Evolutionary conservation across 53 echinoderm and acorn worm species (phyloP), one percentile per base, ranked within the genome.

Genomic region (Henricia sp.): DNA sequence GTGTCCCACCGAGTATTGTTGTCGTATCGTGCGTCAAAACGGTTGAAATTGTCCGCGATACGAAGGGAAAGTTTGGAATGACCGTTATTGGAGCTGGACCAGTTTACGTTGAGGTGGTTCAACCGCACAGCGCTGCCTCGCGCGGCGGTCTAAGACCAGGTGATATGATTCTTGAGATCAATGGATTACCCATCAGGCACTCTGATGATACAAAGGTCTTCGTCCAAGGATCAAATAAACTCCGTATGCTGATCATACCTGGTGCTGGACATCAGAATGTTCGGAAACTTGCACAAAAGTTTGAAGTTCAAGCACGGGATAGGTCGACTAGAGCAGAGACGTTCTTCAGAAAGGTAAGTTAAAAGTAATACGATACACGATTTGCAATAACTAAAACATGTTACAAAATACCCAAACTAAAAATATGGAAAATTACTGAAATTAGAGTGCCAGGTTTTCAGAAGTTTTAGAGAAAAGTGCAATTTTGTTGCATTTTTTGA

Each of bases 131-230:
- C 11, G 89, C 99, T 9, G 92, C 94, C 9, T 73, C 88, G 28
- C 66, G 63, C 26, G 88, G 83, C 0, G 99, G 99, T 19, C 46
- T 95, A 28, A 89, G 92, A n/a, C 77, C 88, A 2, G 99, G 99
- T 0, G 99, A 99, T 43, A 99, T 99, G 99, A 89, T 99, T 40
- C 77, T 99, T 34, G 99, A 99, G 84, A 99, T 99, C 37, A 99
- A 99, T 57, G 99, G 99, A 73, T 72, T 95, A 16, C 91, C 90
- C 59, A 99, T 99, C 68, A 94, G 93, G 62, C 99, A 99, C 84
- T 95, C 90, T 26, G 99, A 99, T 68, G 94, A 94, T 89, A 92
- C 95, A 11, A 99, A 95, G 86, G 69, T 99, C 28, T 99, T 99
- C 69, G 94, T 94, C 27, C 82, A 84, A 21, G 99, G 92, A 67